Conservation (phyloP, 2,888 invertebrate species). For the Rotaria sp. region DNA sequence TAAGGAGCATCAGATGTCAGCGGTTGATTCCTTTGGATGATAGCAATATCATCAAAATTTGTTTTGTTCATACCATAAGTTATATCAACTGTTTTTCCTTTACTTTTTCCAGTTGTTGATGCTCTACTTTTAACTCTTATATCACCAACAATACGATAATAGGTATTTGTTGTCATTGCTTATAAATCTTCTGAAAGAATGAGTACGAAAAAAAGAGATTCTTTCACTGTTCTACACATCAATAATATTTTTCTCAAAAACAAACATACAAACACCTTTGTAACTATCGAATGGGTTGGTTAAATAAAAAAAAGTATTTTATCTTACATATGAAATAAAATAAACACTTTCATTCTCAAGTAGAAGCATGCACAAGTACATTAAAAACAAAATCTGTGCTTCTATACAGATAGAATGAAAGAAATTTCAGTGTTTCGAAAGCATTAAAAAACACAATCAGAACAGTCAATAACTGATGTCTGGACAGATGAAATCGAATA, state of each 20-base stretch:
- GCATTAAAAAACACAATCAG: neutral
- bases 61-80: neutral
- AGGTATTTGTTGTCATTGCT: neutral
- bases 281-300: neutral
- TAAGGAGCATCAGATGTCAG: neutral
- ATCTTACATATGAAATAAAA: neutral
- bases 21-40: neutral
- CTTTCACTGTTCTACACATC: no score
- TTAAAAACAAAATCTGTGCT: neutral
- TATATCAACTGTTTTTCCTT: neutral
- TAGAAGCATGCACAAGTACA: neutral
- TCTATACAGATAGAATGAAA: neutral
- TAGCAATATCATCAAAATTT: neutral
- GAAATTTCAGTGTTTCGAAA: neutral
- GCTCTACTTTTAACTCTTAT: neutral
- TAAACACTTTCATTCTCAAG: neutral
- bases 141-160: constrained; percentile 16
- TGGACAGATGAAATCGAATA: neutral
- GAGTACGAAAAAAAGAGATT: neutral
- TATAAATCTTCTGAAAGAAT: neutral
- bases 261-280: no score
- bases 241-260: no score
- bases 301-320: neutral
- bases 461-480: neutral
- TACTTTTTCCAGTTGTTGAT: neutral